Evolutionary conservation across 2,888 invertebrate genomes (phyloP), one percentile per base, ranked within the genome.

Genomic region (Chaetogeoica ovagalla): DNA sequence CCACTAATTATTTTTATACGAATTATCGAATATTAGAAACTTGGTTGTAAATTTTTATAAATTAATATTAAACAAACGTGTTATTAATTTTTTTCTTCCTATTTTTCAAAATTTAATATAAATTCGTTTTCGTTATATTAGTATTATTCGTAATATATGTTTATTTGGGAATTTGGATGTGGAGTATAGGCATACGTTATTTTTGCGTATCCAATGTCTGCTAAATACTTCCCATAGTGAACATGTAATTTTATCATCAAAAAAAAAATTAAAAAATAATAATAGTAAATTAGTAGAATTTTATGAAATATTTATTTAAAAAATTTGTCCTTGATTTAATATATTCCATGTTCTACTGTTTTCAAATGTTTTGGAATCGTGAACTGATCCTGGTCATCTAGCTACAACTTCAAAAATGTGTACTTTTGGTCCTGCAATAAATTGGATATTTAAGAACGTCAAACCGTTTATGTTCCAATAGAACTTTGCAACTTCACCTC

Each of bases 391-490:
- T 72, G 62, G 62, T 17, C 62, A 62, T 30, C 62, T 30, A 30
- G 17, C 62, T 6, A 62, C 30, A 62, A 62, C 83, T 69, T 83
- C 81, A 5, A 69, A 82, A 60, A 85, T 83, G 75, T 82, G 83
- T 60, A 85, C 68, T 23, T 83, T 71, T 9, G 83, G 79, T 82
- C 84, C 82, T 65, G 82, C 83, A 13, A 84, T 82, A 23, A 82
- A 82, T 82, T 84, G 83, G 2, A 82, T 82, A 77, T 84, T 84
- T 15, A 83, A 82, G 11, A 30, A 30, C 30, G 23, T 62, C 23
- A 2, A 62, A n/a, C 13, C 62, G 30, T 62, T 62, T 30, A 11
- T 71, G 66, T 84, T 84, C 65, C 83, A 57, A 52, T 82, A 84
- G 30, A 81, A 63, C 82, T 84, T 84, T 11, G 82, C 83, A 17